Evolutionary conservation across 2,888 invertebrate species (phyloP), one percentile per base, ranked within the genome.

Genomic region (Eupeodes luniger): DNA sequence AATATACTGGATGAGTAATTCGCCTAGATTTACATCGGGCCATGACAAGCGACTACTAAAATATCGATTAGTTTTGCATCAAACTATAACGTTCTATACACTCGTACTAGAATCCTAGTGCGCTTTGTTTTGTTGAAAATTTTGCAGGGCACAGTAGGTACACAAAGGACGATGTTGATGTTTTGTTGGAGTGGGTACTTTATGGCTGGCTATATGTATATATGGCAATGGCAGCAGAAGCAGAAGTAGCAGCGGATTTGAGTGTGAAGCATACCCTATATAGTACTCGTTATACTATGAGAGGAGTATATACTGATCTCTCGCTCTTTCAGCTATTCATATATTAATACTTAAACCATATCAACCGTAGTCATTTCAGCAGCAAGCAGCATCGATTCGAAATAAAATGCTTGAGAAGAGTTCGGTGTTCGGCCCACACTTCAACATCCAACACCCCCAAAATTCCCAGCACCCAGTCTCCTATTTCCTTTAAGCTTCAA

Each of bases 61-160:
- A 81, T 88, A 88, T 88, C 88, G 88, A 88, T 88, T 88, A 88
- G 81, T 81, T 81, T 78, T 85, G 85, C 81, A 88, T 81, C 72
- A 80, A 27, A 83, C 85, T 81, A 55, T 9, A 9, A 40, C 6
- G 19, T 19, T 19, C 19, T 40, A 5, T 40, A 9, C 40, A 9
- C 40, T 83, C 34, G 16, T 10, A 47, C 9, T 14, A 34, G n/a
- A 59, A 14, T 70, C 62, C 59, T 76, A 66, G 76, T 82, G 79
- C 86, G 67, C 55, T 80, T 74, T 61, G 81, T 77, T 74, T 81
- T 84, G 84, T 81, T 88, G 66, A 66, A 64, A 88, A 87, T 77
- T 78, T 88, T 75, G 78, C 88, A 66, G 74, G 78, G 78, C 69
- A 66, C 53, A 19, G 3, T 19, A 19, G 19, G 19, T 1, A 82